phyloP scores from a whole-genome alignment of 2,888 invertebrate species.

The Tuberolachnus salignus region DNA sequence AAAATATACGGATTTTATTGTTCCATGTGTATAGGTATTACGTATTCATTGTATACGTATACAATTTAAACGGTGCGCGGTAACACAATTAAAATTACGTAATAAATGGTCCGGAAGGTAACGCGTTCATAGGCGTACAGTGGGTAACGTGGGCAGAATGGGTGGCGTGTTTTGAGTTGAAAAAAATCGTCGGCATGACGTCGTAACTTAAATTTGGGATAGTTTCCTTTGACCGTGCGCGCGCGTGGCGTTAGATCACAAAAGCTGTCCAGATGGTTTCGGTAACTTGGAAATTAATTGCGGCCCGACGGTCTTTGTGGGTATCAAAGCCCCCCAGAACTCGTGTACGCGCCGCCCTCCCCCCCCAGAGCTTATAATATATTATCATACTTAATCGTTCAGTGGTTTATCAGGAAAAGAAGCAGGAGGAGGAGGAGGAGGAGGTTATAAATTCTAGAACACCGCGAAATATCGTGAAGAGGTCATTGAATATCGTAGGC shows the following conservation, averaged over 20 bases:
- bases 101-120: no score
- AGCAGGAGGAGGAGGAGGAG: no score
- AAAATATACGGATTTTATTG: no score
- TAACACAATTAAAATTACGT: no score
- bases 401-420: neutral
- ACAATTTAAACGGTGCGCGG: no score
- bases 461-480: neutral
- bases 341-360: neutral
- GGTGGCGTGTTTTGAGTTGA: no score
- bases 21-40: no score
- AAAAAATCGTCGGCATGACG: neutral
- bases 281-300: conserved; percentile 15
- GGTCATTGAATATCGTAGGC: neutral
- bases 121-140: no score
- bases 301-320: neutral
- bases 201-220: neutral
- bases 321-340: neutral
- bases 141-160: no score
- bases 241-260: no score
- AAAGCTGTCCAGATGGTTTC: conserved; percentile 10
- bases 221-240: neutral
- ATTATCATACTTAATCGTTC: neutral
- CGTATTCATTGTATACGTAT: no score
- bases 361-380: neutral
- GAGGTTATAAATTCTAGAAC: conserved; percentile 21